phyloP scores from a whole-genome alignment of 2,888 invertebrate genomes.

The Schizaphis graminum region DNA sequence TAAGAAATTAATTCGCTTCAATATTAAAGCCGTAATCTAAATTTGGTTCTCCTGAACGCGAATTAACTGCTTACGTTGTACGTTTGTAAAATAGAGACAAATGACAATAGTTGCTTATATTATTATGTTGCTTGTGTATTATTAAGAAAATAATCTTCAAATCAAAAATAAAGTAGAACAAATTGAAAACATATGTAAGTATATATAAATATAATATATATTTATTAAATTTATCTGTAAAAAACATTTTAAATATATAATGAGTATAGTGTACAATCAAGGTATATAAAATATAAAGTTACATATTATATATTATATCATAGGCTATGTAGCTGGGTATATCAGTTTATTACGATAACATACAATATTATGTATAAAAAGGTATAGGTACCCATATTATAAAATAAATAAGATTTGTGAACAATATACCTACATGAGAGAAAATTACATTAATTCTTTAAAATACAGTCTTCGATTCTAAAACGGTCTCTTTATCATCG shows the following conservation, averaged over 20 bases:
- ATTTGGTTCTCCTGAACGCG: neutral
- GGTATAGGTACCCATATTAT: neutral
- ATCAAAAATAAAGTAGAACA: neutral
- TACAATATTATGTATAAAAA: neutral
- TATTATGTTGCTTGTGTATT: neutral
- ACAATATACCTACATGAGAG: neutral
- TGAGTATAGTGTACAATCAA: neutral
- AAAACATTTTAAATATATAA: neutral
- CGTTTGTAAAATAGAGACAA: neutral
- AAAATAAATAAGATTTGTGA: neutral
- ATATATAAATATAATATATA: neutral
- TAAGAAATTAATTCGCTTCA: neutral
- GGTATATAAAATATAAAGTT: neutral
- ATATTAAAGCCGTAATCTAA: neutral
- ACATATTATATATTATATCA: neutral
- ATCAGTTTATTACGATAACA: neutral
- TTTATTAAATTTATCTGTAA: neutral
- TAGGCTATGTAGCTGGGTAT: neutral
- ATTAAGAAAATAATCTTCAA: neutral
- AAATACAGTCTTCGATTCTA: neutral
- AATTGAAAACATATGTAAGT: neutral
- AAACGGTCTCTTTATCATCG: neutral
- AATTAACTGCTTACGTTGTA: neutral
- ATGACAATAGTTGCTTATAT: neutral
- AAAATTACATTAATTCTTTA: neutral